These are phyloP conservation scores for Diplazon laetatorius DNA, from an alignment of 2,888 invertebrate species.

Conservation along the genomic window DNA sequence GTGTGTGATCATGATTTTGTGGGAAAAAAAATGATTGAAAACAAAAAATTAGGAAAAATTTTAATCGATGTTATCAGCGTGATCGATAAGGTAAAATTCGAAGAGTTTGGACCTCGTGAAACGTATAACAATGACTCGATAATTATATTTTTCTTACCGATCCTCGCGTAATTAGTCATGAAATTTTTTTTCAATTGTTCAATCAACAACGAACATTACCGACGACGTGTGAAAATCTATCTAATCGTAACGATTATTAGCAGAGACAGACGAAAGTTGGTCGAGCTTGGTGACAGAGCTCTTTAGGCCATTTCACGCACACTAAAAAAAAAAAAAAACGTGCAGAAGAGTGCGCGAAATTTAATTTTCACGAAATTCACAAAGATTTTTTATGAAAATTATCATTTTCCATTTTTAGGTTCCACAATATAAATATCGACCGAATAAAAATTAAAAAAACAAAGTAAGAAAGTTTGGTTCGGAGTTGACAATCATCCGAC, in stretches of 20 bases:
- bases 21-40: slow-evolving; percentile 22
- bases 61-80: slow-evolving; percentile 33
- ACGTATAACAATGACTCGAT: slow-evolving; percentile 43
- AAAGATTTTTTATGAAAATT: slow-evolving; percentile 25
- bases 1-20: no score
- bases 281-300: slow-evolving; percentile 51
- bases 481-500: slow-evolving; percentile 3
- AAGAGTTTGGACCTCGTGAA: not conserved
- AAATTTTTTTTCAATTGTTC: no score
- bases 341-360: slow-evolving; percentile 33
- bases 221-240: slow-evolving; percentile 46
- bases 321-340: no score
- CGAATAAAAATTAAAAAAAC: no score
- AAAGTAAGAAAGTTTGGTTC: slow-evolving; percentile 5
- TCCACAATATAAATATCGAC: slow-evolving; percentile 7
- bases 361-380: slow-evolving; percentile 32
- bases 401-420: slow-evolving; percentile 3
- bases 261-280: slow-evolving; percentile 52
- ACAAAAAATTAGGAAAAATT: slow-evolving; percentile 38
- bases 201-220: slow-evolving; percentile 31
- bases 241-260: slow-evolving; percentile 35
- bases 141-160: slow-evolving; percentile 43
- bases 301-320: slow-evolving; percentile 64
- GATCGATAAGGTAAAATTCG: not conserved
- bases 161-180: not conserved